Conservation (phyloP, 2,113 vertebrate species). For the Equus przewalskii region DNA sequence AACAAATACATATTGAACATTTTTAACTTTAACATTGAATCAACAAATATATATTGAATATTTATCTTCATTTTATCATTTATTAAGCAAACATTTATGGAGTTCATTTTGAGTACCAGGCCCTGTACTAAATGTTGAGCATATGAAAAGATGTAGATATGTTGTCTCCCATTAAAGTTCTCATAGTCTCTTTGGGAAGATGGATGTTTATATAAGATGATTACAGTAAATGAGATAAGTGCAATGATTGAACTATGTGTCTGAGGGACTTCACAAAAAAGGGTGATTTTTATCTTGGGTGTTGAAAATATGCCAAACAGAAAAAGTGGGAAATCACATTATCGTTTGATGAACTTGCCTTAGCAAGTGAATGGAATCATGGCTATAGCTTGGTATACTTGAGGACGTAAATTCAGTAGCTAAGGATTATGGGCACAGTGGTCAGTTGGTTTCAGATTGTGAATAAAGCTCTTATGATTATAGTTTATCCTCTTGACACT, state of each 20-base stretch:
- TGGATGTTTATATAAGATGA: background rate
- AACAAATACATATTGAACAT: background rate
- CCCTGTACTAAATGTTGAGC: background rate
- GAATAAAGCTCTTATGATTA: background rate
- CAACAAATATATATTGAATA: background rate
- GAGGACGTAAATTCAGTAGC: background rate
- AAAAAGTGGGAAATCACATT: background rate
- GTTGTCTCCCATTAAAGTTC: background rate
- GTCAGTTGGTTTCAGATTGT: background rate
- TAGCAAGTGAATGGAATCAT: background rate
- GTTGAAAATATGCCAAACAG: constrained; percentile 20
- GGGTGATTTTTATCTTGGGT: background rate
- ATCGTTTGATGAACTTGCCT: background rate
- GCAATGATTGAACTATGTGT: background rate
- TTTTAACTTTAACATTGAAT: background rate
- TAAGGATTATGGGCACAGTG: background rate
- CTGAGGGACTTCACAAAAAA: background rate
- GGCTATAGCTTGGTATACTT: background rate
- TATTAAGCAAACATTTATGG: background rate
- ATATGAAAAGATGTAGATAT: background rate
- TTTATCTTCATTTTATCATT: background rate
- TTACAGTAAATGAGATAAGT: background rate
- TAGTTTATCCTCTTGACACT: background rate
- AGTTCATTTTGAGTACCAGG: background rate
- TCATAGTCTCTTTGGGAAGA: background rate